Evolutionary conservation across 2,113 vertebrate species (phyloP).

Genomic region (Tichodroma muraria): DNA sequence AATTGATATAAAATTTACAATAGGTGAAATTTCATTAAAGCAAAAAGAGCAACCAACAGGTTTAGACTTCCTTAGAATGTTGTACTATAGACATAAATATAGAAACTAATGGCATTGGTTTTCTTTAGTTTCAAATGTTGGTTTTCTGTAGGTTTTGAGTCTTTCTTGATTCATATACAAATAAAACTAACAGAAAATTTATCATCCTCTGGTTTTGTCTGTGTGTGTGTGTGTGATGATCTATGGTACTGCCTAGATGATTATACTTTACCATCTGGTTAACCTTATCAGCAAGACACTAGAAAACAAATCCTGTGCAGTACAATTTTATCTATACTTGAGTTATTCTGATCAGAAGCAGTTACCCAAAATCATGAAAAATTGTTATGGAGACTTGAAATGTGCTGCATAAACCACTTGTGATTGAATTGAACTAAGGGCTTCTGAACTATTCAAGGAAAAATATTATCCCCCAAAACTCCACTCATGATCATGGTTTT

Average conservation of each 20-base stretch:
- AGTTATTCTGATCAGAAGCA: slow-evolving; percentile 55
- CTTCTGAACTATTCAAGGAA: neutral
- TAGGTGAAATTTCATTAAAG: neutral
- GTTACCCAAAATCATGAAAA: slow-evolving; percentile 57
- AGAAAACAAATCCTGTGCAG: slow-evolving; percentile 54
- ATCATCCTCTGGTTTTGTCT: neutral
- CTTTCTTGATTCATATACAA: slow-evolving; percentile 4
- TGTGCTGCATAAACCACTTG: slow-evolving; percentile 27
- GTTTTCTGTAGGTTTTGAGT: neutral
- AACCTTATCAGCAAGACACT: slow-evolving; percentile 66
- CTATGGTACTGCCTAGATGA: slow-evolving; percentile 37
- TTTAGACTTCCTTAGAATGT: neutral
- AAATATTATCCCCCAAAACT: neutral
- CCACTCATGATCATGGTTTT: neutral
- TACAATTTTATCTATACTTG: slow-evolving; percentile 51
- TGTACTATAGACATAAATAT: neutral
- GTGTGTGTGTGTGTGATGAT: neutral
- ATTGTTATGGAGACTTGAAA: slow-evolving; percentile 58
- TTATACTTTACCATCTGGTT: slow-evolving; percentile 59
- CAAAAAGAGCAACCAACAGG: neutral
- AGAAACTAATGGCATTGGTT: neutral
- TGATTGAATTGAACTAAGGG: slow-evolving; percentile 4
- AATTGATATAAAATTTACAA: neutral
- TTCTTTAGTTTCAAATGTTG: neutral
- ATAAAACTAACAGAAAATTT: slow-evolving; percentile 47